Conservation (phyloP, 1,140 invertebrate species). For the Oedothorax gibbosus region DNA sequence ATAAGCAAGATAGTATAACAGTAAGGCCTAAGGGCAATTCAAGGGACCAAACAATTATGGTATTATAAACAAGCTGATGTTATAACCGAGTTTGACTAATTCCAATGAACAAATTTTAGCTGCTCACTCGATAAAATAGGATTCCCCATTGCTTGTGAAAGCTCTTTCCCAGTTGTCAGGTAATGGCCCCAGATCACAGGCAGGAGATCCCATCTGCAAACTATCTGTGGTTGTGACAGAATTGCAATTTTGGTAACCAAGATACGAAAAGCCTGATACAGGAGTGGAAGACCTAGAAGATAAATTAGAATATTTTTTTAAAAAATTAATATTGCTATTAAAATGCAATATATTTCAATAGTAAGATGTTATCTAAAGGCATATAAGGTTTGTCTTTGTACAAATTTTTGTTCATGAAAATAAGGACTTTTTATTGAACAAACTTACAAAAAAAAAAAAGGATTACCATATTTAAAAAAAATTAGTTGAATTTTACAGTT, state of each 20-base stretch:
- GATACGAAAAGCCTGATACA: conserved; percentile 55
- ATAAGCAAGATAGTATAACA: too few relatives aligned
- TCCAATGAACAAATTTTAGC: background rate
- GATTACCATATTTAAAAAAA: too few relatives aligned
- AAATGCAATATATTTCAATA: background rate
- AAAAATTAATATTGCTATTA: background rate
- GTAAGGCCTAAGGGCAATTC: too few relatives aligned
- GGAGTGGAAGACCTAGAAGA: conserved; percentile 53
- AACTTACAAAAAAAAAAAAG: too few relatives aligned
- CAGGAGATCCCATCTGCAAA: conserved; percentile 25
- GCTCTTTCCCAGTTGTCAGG: conserved; percentile 98
- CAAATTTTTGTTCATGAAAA: too few relatives aligned
- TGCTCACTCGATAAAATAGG: conserved; percentile 97
- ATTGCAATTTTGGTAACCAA: conserved; percentile 56
- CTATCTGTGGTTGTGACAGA: conserved; percentile 46
- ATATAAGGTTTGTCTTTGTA: too few relatives aligned
- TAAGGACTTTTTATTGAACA: too few relatives aligned
- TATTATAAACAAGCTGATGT: too few relatives aligned
- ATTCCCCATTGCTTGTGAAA: conserved; percentile 94
- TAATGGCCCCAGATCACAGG: conserved; percentile 82
- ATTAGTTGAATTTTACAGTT: too few relatives aligned
- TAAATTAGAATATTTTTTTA: background rate
- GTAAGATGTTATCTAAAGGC: background rate
- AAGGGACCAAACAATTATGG: too few relatives aligned
- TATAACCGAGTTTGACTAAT: too few relatives aligned